Base-by-base conservation (phyloP, 2,113 vertebrate genomes). In the Tragulus kanchil region DNA sequence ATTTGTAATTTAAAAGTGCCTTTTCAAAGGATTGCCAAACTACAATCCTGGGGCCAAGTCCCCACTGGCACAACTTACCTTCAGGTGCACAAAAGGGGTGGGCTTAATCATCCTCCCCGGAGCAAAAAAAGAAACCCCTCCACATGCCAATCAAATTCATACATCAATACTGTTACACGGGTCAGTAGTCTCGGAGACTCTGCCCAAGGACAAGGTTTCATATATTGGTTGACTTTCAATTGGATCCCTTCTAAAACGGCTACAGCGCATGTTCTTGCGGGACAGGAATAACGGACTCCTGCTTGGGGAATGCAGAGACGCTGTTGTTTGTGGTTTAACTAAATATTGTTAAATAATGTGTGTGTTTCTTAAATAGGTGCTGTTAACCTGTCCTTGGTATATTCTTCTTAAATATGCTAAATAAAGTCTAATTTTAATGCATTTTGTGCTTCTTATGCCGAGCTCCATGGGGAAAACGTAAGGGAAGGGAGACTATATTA, bases 1-100 rank as follows among this genome's bases (percentile, higher is more conserved):
- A 92, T 96, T 96, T 97, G 90, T 96, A 96, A 97, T 97, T 98
- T 93, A 91, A 93, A 98, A 98, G 98, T 98, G 97, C 95, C 97
- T 98, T 97, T 96, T 93, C 64, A 97, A 96, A 96, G 90, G 91
- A 94, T 91, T 89, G 62, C 87, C 94, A 88, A 94, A 95, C 71
- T 86, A 78, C 17, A 91, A 23, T 97, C 93, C 93, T 90, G 59
- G 93, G 94, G 89, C 85, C 90, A 86, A 79, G 92, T 93, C 96
- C 94, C 97, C 95, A 89, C 45, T 93, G 97, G 96, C 97, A 97
- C 91, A 97, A 75, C 8, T 94, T 95, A 97, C 62, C 78, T 94
- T 96, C 78, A 94, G 95, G 96, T 97, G 94, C 97, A 91, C 93
- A 96, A 88, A 96, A 75, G 36, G 16, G 59, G 89, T 62, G 62